Conservation (phyloP, 1,140 invertebrate genomes). For the Dendrolimus kikuchii region DNA sequence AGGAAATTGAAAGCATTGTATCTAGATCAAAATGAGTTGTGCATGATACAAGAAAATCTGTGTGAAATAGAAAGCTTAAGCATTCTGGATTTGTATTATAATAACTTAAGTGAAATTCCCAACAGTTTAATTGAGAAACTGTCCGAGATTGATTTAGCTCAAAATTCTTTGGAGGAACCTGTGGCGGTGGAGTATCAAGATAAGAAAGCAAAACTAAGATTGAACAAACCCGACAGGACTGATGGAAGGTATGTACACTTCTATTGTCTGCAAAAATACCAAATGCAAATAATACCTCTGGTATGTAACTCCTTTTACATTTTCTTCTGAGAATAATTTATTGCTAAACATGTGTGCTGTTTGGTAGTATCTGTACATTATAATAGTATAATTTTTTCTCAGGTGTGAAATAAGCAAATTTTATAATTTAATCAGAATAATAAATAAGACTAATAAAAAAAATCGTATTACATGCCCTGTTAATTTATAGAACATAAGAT, state of each 20-base stretch:
- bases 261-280: not conserved
- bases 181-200: conserved; percentile 28
- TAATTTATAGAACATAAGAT: too few relatives aligned
- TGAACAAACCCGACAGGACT: conserved; percentile 17
- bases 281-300: too few relatives aligned
- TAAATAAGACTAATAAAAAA: too few relatives aligned
- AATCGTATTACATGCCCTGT: too few relatives aligned
- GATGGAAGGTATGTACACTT: conserved; percentile 36
- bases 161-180: conserved; percentile 56
- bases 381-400: too few relatives aligned
- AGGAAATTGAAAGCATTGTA: conserved; percentile 29
- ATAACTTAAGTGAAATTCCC: conserved; percentile 38
- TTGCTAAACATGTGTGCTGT: too few relatives aligned
- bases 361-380: too few relatives aligned
- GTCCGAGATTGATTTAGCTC: conserved; percentile 44
- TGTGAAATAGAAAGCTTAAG: conserved; percentile 25
- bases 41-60: conserved; percentile 39
- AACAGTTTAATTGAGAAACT: conserved; percentile 20
- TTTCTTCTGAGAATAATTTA: too few relatives aligned
- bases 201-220: conserved; percentile 37
- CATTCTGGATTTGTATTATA: conserved; percentile 52
- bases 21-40: conserved; percentile 44
- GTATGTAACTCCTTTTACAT: too few relatives aligned
- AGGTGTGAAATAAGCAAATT: too few relatives aligned
- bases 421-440: too few relatives aligned